Conservation (phyloP, 2,888 invertebrate genomes). For the Pandemis corylana region DNA sequence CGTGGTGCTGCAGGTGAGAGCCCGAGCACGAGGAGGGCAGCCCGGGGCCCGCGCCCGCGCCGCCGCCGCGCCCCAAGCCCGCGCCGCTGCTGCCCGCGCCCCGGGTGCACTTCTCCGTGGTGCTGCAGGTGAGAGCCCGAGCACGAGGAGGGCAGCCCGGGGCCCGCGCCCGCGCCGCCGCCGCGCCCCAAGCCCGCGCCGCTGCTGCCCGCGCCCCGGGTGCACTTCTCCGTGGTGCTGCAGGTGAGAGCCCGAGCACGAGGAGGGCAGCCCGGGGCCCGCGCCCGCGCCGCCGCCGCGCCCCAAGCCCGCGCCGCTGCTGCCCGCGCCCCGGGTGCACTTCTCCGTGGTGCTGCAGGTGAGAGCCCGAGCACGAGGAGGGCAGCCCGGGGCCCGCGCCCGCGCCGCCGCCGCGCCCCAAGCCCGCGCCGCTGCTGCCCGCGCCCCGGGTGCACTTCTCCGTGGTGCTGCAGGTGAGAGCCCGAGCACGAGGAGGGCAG, state of each 20-base stretch:
- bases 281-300: slow-evolving; percentile 52
- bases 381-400: slow-evolving; percentile 50
- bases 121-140: slow-evolving; percentile 85
- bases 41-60: slow-evolving; percentile 56
- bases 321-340: slow-evolving; percentile 94
- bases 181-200: slow-evolving; percentile 82
- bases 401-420: slow-evolving; percentile 50
- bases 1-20: slow-evolving; percentile 88
- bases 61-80: slow-evolving; percentile 84
- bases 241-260: slow-evolving; percentile 72
- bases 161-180: slow-evolving; percentile 72
- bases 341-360: slow-evolving; percentile 93
- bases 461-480: slow-evolving; percentile 88
- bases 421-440: slow-evolving; percentile 86
- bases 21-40: too few relatives aligned
- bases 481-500: too few relatives aligned
- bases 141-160: slow-evolving; percentile 30
- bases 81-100: slow-evolving; percentile 89
- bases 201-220: slow-evolving; percentile 91
- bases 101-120: slow-evolving; percentile 94
- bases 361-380: too few relatives aligned
- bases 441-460: slow-evolving; percentile 96
- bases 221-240: slow-evolving; percentile 94
- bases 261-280: slow-evolving; percentile 44
- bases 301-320: slow-evolving; percentile 79